Conservation (phyloP, 2,888 invertebrate genomes). For the Dryobotodes eremita region DNA sequence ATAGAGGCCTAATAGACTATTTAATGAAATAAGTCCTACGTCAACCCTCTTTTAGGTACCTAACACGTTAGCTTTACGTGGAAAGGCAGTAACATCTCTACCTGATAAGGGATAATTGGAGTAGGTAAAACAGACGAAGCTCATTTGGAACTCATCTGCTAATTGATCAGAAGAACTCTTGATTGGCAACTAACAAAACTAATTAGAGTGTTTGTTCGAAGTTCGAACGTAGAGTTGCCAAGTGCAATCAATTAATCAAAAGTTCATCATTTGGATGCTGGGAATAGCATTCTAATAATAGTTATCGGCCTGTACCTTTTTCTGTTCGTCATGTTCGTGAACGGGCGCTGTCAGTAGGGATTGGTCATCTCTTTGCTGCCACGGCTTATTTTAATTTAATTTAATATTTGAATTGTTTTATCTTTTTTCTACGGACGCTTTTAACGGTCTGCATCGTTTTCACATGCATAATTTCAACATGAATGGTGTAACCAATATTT, state of each 20-base stretch:
- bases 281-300: background rate
- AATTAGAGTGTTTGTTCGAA: slow-evolving; percentile 49
- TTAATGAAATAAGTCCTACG: background rate
- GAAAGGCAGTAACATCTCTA: background rate
- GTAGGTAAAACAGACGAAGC: slow-evolving; percentile 15
- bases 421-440: too few species aligned
- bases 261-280: background rate
- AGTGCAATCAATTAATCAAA: slow-evolving; percentile 40
- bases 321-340: background rate
- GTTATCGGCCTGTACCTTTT: background rate
- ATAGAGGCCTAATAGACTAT: background rate
- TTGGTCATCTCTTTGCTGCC: too few species aligned
- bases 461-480: too few species aligned
- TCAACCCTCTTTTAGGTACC: background rate
- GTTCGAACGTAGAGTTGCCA: slow-evolving; percentile 20
- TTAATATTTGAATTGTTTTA: too few species aligned
- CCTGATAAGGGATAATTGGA: slow-evolving; percentile 28
- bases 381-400: too few species aligned
- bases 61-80: background rate
- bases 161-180: slow-evolving; percentile 46
- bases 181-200: slow-evolving; percentile 37
- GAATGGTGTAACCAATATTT: too few species aligned
- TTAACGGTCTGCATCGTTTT: too few species aligned
- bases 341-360: too few species aligned
- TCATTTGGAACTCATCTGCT: slow-evolving; percentile 32